These are phyloP conservation scores for Suncus etruscus DNA, from an alignment of 2,113 vertebrate species.

Conservation along the genomic window DNA sequence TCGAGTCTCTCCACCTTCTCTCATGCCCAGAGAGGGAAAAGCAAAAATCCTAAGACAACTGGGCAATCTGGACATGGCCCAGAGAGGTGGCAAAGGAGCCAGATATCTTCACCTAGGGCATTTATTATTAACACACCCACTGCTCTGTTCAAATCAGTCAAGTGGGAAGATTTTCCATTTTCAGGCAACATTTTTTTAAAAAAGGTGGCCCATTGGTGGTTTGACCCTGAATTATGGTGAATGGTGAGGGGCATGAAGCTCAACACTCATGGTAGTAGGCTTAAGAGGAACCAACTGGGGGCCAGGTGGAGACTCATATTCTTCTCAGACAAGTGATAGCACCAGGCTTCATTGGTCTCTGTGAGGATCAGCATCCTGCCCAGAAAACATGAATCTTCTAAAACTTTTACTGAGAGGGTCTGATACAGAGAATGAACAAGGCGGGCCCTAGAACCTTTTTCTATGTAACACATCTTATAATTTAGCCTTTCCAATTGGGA, in stretches of 20 bases:
- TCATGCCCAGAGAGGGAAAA: not conserved
- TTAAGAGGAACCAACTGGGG: not conserved
- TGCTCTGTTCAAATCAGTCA: slow-evolving; percentile 64
- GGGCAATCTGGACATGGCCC: slow-evolving; percentile 36
- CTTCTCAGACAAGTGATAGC: not conserved
- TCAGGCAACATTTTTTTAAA: slow-evolving; percentile 7
- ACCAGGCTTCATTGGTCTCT: not conserved
- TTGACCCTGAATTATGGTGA: not conserved
- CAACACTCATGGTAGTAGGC: not conserved
- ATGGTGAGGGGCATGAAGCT: not conserved
- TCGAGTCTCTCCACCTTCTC: too few relatives aligned
- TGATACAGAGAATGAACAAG: not conserved
- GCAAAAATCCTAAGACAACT: not conserved
- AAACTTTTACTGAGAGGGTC: not conserved
- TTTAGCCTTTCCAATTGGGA: too few relatives aligned
- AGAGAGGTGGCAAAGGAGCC: not conserved
- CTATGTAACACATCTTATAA: too few relatives aligned
- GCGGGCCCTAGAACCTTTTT: too few relatives aligned
- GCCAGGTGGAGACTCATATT: not conserved
- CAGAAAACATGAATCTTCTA: not conserved
- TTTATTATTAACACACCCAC: slow-evolving; percentile 78
- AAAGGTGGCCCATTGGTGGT: slow-evolving; percentile 20
- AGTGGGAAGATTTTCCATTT: slow-evolving; percentile 61
- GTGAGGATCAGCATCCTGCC: not conserved
- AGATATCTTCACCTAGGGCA: slow-evolving; percentile 51